Evolutionary conservation across 1,140 invertebrate species (phyloP).

Genomic region (Drosophila lowei): DNA sequence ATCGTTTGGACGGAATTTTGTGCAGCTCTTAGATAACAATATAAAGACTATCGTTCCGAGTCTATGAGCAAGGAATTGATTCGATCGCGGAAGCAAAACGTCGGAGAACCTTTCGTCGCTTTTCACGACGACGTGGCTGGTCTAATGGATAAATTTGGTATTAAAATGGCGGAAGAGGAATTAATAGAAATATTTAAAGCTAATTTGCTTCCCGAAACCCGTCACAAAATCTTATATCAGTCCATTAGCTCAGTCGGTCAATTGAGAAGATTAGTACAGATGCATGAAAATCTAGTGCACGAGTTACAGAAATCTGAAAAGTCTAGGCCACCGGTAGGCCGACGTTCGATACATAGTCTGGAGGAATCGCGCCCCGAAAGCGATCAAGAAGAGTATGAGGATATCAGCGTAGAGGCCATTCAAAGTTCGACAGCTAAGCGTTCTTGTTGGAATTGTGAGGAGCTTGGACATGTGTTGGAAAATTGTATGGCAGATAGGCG

Average conservation of each 20-base stretch:
- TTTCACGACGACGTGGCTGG: neutral
- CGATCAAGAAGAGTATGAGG: neutral
- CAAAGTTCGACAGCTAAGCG: neutral
- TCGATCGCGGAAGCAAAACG: constrained; percentile 9
- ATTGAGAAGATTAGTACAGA: neutral
- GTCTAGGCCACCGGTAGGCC: neutral
- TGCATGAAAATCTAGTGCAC: neutral
- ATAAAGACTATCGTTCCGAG: constrained; percentile 15
- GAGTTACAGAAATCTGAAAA: neutral
- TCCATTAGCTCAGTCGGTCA: neutral
- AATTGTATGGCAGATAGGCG: neutral
- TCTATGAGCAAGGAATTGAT: constrained; percentile 22
- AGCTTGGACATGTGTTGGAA: constrained; percentile 4
- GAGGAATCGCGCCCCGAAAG: neutral
- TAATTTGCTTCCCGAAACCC: neutral
- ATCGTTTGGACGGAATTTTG: constrained; percentile 16
- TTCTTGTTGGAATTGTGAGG: neutral
- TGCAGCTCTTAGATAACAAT: constrained; percentile 18
- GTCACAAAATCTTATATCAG: neutral
- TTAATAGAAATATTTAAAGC: neutral
- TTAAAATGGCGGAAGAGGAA: neutral
- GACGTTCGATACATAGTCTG: too few relatives aligned
- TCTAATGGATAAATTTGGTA: too few relatives aligned
- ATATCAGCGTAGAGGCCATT: neutral
- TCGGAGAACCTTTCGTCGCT: neutral